Conservation (phyloP, 2,113 vertebrate species). For the Puffinus mauretanicus region DNA sequence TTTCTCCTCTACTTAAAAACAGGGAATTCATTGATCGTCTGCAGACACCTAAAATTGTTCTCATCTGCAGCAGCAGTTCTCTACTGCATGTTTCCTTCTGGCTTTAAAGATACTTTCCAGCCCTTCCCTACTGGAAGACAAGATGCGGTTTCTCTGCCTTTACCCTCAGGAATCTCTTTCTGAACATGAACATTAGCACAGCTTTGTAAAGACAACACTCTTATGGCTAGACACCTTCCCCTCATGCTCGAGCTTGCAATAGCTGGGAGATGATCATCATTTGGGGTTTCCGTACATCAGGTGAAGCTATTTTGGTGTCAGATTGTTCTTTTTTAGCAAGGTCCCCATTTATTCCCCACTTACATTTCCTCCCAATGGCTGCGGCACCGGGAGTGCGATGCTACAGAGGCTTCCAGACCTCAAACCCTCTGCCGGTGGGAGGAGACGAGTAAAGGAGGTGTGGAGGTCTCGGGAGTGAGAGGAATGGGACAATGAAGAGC, state of each 20-base stretch:
- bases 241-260: neutral
- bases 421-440: neutral
- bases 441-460: fast-evolving
- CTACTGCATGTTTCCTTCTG: neutral
- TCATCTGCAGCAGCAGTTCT: neutral
- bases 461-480: neutral
- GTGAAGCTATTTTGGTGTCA: neutral
- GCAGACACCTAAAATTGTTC: neutral
- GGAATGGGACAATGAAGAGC: neutral
- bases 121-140: neutral
- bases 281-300: neutral
- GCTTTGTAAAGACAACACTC: neutral
- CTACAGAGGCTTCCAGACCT: neutral
- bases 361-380: neutral
- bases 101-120: neutral
- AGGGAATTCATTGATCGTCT: neutral
- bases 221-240: neutral
- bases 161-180: neutral
- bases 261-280: neutral
- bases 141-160: neutral
- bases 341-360: neutral
- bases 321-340: neutral
- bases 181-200: neutral
- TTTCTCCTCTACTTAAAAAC: neutral
- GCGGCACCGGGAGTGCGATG: fast-evolving